These are phyloP conservation scores for Diplodus puntazzo DNA, from an alignment of 2,797 vertebrate genomes.

Conservation along the genomic window DNA sequence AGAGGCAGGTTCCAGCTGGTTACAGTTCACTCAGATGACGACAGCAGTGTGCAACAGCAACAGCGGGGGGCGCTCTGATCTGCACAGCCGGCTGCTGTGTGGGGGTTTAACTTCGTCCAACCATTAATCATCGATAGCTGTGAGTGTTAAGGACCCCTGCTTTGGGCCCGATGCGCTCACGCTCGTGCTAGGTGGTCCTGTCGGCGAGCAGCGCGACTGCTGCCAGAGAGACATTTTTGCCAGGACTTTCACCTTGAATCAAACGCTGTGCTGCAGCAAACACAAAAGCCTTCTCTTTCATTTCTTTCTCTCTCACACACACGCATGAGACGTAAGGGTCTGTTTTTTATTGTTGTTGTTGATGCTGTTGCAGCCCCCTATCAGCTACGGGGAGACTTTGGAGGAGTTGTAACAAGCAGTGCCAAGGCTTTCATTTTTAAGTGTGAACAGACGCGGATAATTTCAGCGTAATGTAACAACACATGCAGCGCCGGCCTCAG, in stretches of 20 bases:
- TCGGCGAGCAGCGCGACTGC: slow-evolving; percentile 44
- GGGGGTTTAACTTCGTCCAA: slow-evolving; percentile 67
- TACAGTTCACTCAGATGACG: slow-evolving; percentile 40
- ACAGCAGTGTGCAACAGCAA: slow-evolving; percentile 38
- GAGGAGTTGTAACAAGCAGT: slow-evolving; percentile 42
- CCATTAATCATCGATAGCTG: slow-evolving; percentile 79
- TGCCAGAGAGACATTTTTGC: slow-evolving; percentile 55
- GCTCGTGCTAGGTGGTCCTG: slow-evolving; percentile 81
- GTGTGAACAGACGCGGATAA: slow-evolving; percentile 66
- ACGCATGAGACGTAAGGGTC: slow-evolving; percentile 24
- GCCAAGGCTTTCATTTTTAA: slow-evolving; percentile 71
- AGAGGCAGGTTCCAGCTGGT: slow-evolving; percentile 41
- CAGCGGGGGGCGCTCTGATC: slow-evolving; percentile 66
- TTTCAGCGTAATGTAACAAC: slow-evolving; percentile 46
- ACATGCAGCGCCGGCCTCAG: slow-evolving; percentile 37
- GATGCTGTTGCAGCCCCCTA: slow-evolving; percentile 45
- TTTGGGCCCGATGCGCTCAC: slow-evolving; percentile 63
- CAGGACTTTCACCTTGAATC: slow-evolving; percentile 75
- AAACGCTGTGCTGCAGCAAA: slow-evolving; percentile 56
- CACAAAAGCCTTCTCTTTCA: slow-evolving; percentile 62
- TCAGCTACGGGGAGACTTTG: slow-evolving; percentile 56
- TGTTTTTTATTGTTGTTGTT: slow-evolving; percentile 69
- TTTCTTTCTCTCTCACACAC: slow-evolving; percentile 10
- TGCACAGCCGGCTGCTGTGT: slow-evolving; percentile 42
- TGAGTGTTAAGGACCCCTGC: slow-evolving; percentile 61